Base-by-base conservation (phyloP, 2,888 invertebrate species). In the Brenthis ino region DNA sequence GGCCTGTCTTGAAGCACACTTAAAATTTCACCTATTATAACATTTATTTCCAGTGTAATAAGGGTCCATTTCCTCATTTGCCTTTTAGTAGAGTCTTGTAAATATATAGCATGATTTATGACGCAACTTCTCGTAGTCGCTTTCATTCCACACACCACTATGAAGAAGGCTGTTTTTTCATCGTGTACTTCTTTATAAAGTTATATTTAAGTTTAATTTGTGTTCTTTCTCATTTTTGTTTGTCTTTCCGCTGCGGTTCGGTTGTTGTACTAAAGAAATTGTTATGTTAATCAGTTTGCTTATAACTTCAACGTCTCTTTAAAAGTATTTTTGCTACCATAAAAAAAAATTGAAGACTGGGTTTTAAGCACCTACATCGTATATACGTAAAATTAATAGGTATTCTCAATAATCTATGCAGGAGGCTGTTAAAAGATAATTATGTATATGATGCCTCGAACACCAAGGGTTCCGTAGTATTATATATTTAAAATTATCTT, bases 111-210 rank as follows among this genome's bases (percentile, higher is more conserved):
- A 77, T 84, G 87, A 89, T 89, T 89, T 90, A 88, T 85, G 82
- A 82, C 77, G 76, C 79, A 87, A 86, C 85, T 89, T 88, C 81
- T 79, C 84, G 87, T 84, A 85, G 86, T 87, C 83, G 83, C 81
- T 86, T 88, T 88, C 84, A 89, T 88, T 90, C 84, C 82, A 85
- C 85, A 85, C 83, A 85, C 84, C 84, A 80, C 79, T 85, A 74
- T 67, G 76, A 74, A 76, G 74, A 82, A 85, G 81, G 83, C 77
- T 80, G 79, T 82, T 80, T 83, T 79, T 82, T 79, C 80, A 80
- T 80, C 78, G 76, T 76, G 73, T 77, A 77, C 76, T 76, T 79
- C 73, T 74, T 76, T 79, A 78, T 77, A 68, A 73, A 74, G 77
- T 71, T 74, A 75, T 78, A 71, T 74, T 75, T 61, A 73, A 73